Base-by-base conservation (phyloP, 1,140 invertebrate genomes). In the Drosophila pachea region DNA sequence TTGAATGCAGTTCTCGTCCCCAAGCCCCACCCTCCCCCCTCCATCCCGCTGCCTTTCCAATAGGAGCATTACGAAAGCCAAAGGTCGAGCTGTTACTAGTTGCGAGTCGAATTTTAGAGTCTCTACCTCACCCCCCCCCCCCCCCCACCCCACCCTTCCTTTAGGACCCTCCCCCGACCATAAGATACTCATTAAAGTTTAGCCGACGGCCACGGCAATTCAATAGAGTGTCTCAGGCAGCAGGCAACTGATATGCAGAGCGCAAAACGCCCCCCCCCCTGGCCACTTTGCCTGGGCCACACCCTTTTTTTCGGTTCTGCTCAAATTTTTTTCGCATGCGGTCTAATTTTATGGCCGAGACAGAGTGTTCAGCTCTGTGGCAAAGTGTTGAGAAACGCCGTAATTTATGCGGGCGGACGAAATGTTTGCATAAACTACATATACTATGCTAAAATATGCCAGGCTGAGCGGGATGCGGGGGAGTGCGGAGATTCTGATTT, bases 381-480 rank as follows among this genome's bases (percentile, higher is more conserved):
- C 36, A 31, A 49, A 60, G 63, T 71, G 65, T 68, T 50, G 52
- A 33, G 49, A 50, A 45, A 45, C 50, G 45, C 64, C 64, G 49
- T 72, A 72, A 72, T 72, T 72, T 72, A 72, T 72, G 69, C 69
- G 56, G 69, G 53, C 65, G 42, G 54, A n/a, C 11, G 62, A 60
- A 72, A 72, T 68, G 65, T 68, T 72, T 72, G 69, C 69, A 68
- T 70, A 72, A 72, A 72, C 64, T 72, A 70, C 64, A 56, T 47
- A 66, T 59, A 58, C 55, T 72, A 68, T 72, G 69, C 69, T 68
- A 72, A 72, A 72, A 68, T 72, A 68, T 72, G 69, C 58, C 43
- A 61, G 61, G 64, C 56, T 55, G 56, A 61, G 35, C 50, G 50
- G 11, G n/a, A 42, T 43, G 14, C n/a, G 14, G 5, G 7, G 40